phyloP scores from a whole-genome alignment of 2,113 vertebrate genomes.

The Gavialis gangeticus region DNA sequence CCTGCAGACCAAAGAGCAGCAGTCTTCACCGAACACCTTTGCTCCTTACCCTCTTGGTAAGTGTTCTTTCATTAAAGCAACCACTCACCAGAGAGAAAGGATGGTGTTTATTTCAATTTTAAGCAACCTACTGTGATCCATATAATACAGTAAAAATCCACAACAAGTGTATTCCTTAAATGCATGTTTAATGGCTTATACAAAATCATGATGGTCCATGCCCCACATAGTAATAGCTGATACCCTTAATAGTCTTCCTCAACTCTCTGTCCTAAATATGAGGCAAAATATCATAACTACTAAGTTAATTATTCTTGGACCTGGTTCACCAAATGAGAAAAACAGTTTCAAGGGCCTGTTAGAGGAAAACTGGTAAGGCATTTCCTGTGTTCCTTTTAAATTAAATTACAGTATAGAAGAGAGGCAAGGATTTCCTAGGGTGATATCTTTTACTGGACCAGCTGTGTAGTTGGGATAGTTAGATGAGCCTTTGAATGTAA shows the following conservation, averaged over 20 bases:
- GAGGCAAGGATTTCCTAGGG: too few relatives aligned
- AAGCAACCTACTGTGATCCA: not conserved
- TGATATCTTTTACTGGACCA: too few relatives aligned
- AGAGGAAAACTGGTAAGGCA: not conserved
- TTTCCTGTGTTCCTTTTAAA: not conserved
- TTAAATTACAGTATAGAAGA: not conserved
- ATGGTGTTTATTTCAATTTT: not conserved
- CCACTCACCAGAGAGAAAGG: not conserved
- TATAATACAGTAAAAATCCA: not conserved
- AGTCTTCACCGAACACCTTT: constrained; percentile 93
- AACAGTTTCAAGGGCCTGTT: not conserved
- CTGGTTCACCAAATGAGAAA: not conserved
- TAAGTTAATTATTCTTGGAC: not conserved
- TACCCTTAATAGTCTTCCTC: not conserved
- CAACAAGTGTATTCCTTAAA: not conserved
- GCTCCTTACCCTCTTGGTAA: constrained; percentile 93
- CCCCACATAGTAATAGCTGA: not conserved
- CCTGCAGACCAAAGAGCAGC: constrained; percentile 99
- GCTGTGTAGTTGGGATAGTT: too few relatives aligned
- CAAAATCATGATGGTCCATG: rapidly evolving
- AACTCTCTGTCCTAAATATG: not conserved
- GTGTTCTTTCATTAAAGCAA: constrained; percentile 40
- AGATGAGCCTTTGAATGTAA: too few relatives aligned
- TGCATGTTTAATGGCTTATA: not conserved
- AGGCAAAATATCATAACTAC: not conserved